These are phyloP conservation scores for Drosophila prolongata DNA, from an alignment of 2,888 invertebrate genomes.

Conservation along the genomic window DNA sequence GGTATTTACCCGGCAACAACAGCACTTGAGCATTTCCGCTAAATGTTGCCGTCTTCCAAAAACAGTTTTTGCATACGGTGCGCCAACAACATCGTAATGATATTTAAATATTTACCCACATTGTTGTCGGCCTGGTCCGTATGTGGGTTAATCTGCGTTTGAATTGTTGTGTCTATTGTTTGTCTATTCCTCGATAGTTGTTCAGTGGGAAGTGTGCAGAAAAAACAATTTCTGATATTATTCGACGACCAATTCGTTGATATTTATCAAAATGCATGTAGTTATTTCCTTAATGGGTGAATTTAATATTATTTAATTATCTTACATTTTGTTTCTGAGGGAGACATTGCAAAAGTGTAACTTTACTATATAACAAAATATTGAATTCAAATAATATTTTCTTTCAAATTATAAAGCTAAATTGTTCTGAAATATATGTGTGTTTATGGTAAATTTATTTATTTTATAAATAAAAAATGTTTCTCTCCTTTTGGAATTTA, in stretches of 20 bases:
- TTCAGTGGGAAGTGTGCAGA: conserved; percentile 6
- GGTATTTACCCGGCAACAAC: conserved; percentile 62
- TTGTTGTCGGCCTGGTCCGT: conserved; percentile 61
- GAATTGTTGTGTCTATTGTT: conserved; percentile 59
- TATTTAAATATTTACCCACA: conserved; percentile 79
- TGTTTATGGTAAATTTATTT: too few species aligned
- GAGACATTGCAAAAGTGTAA: too few species aligned
- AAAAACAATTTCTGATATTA: background rate
- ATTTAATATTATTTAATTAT: too few species aligned
- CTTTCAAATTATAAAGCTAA: too few species aligned
- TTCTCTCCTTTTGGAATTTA: background rate
- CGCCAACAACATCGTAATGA: conserved; percentile 63
- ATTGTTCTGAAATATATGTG: too few species aligned
- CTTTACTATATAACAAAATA: too few species aligned
- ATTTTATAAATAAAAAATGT: background rate
- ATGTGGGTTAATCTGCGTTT: conserved; percentile 77
- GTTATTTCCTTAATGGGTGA: too few species aligned
- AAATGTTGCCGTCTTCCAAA: conserved; percentile 57
- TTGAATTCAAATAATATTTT: too few species aligned
- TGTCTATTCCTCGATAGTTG: conserved; percentile 49
- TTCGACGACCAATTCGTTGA: background rate
- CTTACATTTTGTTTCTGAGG: too few species aligned
- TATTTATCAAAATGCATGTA: background rate
- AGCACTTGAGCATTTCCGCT: conserved; percentile 67
- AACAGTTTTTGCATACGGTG: conserved; percentile 48